phyloP scores from a whole-genome alignment of 2,797 vertebrate genomes.

The Uromys caudimaculatus region DNA sequence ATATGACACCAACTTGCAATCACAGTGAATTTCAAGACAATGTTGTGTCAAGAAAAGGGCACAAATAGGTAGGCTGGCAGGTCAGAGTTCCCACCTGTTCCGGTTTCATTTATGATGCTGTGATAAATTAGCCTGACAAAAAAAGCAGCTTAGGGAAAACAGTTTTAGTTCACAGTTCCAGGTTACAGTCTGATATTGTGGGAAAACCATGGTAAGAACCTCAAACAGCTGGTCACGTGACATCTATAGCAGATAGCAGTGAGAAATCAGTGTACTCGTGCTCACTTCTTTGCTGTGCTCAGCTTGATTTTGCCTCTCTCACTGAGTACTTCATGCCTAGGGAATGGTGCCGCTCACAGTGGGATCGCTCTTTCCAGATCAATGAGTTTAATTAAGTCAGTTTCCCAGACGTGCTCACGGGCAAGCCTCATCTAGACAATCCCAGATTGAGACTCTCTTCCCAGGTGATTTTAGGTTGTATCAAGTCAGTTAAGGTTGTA shows the following conservation, averaged over 20 bases:
- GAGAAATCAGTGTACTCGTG: not conserved
- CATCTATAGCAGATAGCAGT: not conserved
- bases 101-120: not conserved
- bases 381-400: not conserved
- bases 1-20: not conserved
- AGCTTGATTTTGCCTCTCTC: no score
- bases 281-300: not conserved
- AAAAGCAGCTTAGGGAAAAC: not conserved
- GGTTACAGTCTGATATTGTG: not conserved
- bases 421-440: not conserved
- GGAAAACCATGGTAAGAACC: not conserved
- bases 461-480: not conserved
- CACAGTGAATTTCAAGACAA: not conserved
- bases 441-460: not conserved
- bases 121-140: not conserved
- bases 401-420: not conserved
- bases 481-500: not conserved
- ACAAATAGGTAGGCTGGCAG: not conserved
- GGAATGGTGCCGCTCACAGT: not conserved
- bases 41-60: rapidly evolving
- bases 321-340: not conserved
- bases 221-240: not conserved
- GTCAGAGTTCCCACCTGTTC: not conserved
- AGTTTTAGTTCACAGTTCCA: not conserved
- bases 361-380: not conserved